Conservation (phyloP, 2,888 invertebrate species). For the Pardosa pseudoannulata region DNA sequence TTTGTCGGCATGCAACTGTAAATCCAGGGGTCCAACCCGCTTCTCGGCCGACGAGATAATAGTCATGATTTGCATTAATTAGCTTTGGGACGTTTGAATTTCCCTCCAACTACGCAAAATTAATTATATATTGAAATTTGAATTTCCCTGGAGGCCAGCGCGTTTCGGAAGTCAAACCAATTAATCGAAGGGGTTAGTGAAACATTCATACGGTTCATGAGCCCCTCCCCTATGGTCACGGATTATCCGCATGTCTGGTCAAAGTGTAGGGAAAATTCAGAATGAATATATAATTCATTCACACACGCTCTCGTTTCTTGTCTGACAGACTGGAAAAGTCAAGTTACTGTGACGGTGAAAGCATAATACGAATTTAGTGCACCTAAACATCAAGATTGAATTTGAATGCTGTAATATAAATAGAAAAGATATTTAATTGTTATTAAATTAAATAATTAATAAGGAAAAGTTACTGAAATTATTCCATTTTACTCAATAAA, state of each 20-base stretch:
- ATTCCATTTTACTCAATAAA: no score
- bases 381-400: no score
- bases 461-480: no score
- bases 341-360: no score
- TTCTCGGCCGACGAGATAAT: not conserved
- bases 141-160: conserved; percentile 25
- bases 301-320: no score
- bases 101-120: conserved; percentile 51
- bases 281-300: conserved; percentile 4
- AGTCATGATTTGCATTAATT: conserved; percentile 58
- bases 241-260: not conserved
- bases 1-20: no score
- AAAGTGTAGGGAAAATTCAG: not conserved
- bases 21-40: no score
- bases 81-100: conserved; percentile 37
- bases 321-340: no score
- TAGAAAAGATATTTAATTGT: no score
- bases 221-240: not conserved
- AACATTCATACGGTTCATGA: not conserved
- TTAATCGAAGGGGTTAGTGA: conserved; percentile 13
- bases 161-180: not conserved
- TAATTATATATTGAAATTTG: conserved; percentile 64
- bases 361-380: no score
- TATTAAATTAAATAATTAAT: no score
- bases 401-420: no score